Conservation (phyloP, 2,888 invertebrate genomes). For the Lithosia quadra region DNA sequence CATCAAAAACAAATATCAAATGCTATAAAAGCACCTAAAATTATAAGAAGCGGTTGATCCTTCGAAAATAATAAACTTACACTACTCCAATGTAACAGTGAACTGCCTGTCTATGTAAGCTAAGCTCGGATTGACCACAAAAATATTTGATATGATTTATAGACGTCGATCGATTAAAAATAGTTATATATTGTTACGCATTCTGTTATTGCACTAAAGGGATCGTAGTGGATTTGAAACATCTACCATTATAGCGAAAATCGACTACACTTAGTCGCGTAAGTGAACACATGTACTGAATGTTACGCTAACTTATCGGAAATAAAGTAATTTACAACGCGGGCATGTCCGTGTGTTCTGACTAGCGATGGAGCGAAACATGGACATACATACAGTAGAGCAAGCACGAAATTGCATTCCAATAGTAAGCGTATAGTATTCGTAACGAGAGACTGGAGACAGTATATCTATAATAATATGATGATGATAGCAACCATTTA, state of each 20-base stretch:
- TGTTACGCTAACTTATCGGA: conserved; percentile 55
- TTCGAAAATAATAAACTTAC: conserved; percentile 50
- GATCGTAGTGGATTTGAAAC: conserved; percentile 28
- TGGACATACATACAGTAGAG: conserved; percentile 2
- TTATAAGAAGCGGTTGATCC: conserved; percentile 61
- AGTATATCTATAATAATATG: no score
- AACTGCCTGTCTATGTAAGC: conserved; percentile 50
- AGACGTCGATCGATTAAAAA: conserved; percentile 40
- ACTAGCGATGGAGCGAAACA: conserved; percentile 11
- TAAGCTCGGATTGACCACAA: conserved; percentile 51
- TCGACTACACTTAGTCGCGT: conserved; percentile 38
- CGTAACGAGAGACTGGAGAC: no score
- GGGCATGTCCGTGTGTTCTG: conserved; percentile 27
- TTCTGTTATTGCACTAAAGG: conserved; percentile 45
- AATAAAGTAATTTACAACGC: conserved; percentile 50
- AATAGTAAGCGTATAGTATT: no score
- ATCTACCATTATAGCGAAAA: conserved; percentile 24
- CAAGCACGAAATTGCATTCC: no score
- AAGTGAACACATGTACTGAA: conserved; percentile 58
- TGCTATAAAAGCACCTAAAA: conserved; percentile 73
- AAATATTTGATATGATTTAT: conserved; percentile 51
- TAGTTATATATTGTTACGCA: conserved; percentile 31
- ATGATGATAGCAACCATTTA: no score
- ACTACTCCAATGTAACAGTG: conserved; percentile 47
- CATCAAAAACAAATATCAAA: conserved; percentile 64